These are phyloP conservation scores for Choristoneura rosaceana DNA, from an alignment of 2,888 invertebrate genomes.

Conservation along the genomic window DNA sequence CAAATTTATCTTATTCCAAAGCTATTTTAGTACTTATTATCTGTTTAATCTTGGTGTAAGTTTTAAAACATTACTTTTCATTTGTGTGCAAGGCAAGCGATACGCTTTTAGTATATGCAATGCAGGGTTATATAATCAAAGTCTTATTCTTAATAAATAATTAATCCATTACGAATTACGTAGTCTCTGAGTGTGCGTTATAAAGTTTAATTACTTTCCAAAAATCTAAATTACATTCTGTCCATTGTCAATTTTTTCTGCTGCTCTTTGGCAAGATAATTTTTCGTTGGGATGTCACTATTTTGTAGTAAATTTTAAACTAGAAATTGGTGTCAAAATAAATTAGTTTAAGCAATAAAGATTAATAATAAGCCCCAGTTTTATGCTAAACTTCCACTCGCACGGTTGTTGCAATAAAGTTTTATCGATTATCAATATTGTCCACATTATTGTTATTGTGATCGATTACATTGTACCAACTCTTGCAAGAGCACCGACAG, in stretches of 20 bases:
- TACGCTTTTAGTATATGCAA: neutral
- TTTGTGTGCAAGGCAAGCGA: neutral
- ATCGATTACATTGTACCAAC: neutral
- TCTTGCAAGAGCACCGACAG: neutral
- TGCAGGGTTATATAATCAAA: neutral
- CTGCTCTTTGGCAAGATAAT: too few relatives aligned
- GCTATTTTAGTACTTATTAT: slow-evolving; percentile 7
- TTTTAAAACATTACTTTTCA: slow-evolving; percentile 2
- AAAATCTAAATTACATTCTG: too few relatives aligned
- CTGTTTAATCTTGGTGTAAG: neutral
- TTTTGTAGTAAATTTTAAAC: too few relatives aligned
- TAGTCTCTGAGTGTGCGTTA: too few relatives aligned
- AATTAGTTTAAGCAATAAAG: neutral
- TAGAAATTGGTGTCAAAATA: neutral
- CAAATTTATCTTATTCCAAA: slow-evolving; percentile 6
- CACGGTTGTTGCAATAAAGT: slow-evolving; percentile 10
- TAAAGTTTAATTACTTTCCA: too few relatives aligned
- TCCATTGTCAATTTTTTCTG: too few relatives aligned
- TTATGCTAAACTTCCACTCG: slow-evolving; percentile 20
- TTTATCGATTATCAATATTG: slow-evolving; percentile 11
- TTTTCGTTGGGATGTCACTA: too few relatives aligned
- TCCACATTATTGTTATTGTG: slow-evolving; percentile 1
- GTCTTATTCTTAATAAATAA: too few relatives aligned
- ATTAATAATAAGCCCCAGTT: neutral
- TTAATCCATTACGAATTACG: too few relatives aligned